phyloP scores from a whole-genome alignment of 1,140 invertebrate species.

The Lordiphosa stackelbergi region DNA sequence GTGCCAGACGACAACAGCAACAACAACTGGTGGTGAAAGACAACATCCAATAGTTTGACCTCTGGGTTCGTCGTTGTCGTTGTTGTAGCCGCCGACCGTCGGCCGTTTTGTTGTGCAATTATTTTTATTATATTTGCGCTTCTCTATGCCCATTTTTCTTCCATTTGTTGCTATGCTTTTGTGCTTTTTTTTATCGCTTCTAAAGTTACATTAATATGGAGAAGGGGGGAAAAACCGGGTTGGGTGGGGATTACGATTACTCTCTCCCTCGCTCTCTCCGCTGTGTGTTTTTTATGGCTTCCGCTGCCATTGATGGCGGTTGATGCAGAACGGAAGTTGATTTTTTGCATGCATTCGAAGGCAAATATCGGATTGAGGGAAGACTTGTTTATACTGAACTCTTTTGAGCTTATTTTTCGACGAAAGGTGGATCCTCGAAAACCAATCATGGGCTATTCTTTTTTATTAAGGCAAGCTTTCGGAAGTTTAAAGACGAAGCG shows the following conservation, averaged over 20 bases:
- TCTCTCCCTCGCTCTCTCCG: constrained; percentile 19
- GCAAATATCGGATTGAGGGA: background rate
- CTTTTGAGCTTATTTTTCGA: too few species aligned
- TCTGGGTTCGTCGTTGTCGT: constrained; percentile 45
- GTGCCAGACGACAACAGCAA: constrained; percentile 25
- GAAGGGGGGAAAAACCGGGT: background rate
- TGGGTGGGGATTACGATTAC: constrained; percentile 25
- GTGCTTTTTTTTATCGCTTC: constrained; percentile 33
- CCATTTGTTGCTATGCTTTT: constrained; percentile 15
- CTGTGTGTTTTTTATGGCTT: constrained; percentile 43
- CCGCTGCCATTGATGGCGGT: constrained; percentile 54
- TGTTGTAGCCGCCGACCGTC: constrained; percentile 21
- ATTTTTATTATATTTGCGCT: constrained; percentile 64
- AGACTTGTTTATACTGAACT: too few species aligned
- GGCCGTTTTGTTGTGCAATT: constrained; percentile 64
- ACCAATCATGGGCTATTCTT: too few species aligned
- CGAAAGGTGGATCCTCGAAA: too few species aligned
- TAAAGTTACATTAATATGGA: constrained; percentile 42
- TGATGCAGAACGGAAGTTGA: constrained; percentile 57
- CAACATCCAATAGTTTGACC: constrained; percentile 58
- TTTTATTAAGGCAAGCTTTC: too few species aligned
- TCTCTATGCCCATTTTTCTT: constrained; percentile 42
- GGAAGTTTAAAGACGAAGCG: too few species aligned
- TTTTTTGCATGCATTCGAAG: constrained; percentile 38
- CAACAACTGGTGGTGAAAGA: constrained; percentile 20